These are phyloP conservation scores for Pedetes capensis DNA, from an alignment of 2,113 vertebrate species.

Conservation along the genomic window DNA sequence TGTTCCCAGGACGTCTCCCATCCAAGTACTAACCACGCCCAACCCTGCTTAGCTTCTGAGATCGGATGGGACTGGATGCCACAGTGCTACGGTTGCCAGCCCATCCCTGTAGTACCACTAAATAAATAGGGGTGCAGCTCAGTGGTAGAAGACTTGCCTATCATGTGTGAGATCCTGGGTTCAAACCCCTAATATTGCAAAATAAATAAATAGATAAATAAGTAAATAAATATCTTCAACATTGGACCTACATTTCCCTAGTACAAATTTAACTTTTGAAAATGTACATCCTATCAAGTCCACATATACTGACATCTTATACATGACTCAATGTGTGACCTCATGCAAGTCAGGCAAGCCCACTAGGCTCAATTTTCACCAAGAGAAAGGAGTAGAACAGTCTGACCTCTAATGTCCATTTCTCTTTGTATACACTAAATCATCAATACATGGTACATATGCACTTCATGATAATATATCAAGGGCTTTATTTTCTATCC, in stretches of 20 bases:
- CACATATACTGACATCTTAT: not conserved
- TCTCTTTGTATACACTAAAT: not conserved
- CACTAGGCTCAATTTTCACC: not conserved
- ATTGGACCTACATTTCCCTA: not conserved
- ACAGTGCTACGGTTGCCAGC: too few relatives aligned
- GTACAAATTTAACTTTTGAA: not conserved
- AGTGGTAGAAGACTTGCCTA: too few relatives aligned
- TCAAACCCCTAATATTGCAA: too few relatives aligned
- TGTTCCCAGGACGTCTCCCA: too few relatives aligned
- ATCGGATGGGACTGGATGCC: too few relatives aligned
- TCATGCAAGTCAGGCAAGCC: not conserved
- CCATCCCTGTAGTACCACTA: too few relatives aligned
- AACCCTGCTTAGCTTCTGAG: too few relatives aligned
- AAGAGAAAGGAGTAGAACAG: not conserved
- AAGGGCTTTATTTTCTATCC: slow-evolving; percentile 13
- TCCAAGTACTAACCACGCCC: too few relatives aligned
- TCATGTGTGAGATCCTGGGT: too few relatives aligned
- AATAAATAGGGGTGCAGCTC: too few relatives aligned
- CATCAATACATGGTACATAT: not conserved
- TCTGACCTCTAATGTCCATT: not conserved
- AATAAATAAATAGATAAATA: too few relatives aligned
- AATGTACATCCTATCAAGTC: not conserved
- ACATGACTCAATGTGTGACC: not conserved
- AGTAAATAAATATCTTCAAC: not conserved
- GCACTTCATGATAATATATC: not conserved